Conservation (phyloP, 2,888 invertebrate genomes). For the Drosophila flavopinicola region DNA sequence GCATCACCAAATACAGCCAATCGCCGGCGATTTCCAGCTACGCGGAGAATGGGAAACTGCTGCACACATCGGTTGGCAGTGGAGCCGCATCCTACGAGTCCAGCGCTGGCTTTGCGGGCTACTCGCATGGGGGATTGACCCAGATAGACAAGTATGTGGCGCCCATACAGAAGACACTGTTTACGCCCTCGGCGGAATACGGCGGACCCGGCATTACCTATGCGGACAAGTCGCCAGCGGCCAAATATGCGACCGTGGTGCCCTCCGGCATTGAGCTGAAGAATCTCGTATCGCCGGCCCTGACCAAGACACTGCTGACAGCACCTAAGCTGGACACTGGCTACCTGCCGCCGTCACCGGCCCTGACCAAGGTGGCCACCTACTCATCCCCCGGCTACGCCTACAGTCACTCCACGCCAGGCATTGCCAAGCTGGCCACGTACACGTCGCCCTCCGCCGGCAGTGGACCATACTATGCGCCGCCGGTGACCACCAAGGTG, state of each 20-base stretch:
- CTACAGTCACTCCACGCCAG: constrained; percentile 73
- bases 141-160: constrained; percentile 74
- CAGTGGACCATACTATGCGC: constrained; percentile 59
- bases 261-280: constrained; percentile 86
- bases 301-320: constrained; percentile 60
- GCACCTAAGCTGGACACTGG: constrained; percentile 40
- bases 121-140: constrained; percentile 64
- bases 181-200: constrained; percentile 81
- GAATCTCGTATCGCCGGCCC: constrained; percentile 85
- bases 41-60: constrained; percentile 81
- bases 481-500: constrained; percentile 83
- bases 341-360: constrained; percentile 41
- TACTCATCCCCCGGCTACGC: constrained; percentile 75
- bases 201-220: constrained; percentile 78
- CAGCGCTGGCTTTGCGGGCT: constrained; percentile 75
- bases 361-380: constrained; percentile 61
- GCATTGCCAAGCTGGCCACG: constrained; percentile 67
- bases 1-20: constrained; percentile 72
- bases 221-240: constrained; percentile 83
- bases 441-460: constrained; percentile 51
- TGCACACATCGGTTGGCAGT: constrained; percentile 83
- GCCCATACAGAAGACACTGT: constrained; percentile 69
- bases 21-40: constrained; percentile 80
- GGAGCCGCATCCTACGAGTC: constrained; percentile 79
- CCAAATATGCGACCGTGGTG: constrained; percentile 83